phyloP scores from a whole-genome alignment of 2,888 invertebrate genomes.

The Epinotia nisella region DNA sequence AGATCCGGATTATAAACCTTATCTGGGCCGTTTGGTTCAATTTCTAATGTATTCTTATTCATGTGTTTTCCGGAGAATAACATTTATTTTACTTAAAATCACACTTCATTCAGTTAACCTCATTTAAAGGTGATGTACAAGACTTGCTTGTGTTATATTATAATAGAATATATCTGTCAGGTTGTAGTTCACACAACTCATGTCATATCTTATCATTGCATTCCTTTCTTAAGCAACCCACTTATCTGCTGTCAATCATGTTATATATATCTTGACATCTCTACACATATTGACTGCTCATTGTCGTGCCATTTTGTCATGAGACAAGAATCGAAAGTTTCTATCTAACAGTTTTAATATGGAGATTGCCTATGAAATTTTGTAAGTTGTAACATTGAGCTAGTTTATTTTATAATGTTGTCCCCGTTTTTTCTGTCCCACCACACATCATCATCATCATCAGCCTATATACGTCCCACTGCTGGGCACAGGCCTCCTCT shows the following conservation, averaged over 20 bases:
- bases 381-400: slow-evolving; percentile 27
- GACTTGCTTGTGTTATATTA: neutral
- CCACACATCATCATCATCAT: too few species aligned
- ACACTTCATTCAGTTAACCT: too few species aligned
- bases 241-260: slow-evolving; percentile 27
- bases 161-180: neutral
- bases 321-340: neutral
- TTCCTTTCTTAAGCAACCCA: slow-evolving; percentile 27
- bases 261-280: slow-evolving; percentile 30
- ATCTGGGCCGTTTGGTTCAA: too few species aligned
- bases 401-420: too few species aligned
- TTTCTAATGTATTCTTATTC: too few species aligned
- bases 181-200: neutral
- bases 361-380: slow-evolving; percentile 32
- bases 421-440: too few species aligned
- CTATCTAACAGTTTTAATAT: neutral
- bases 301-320: neutral
- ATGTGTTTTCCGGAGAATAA: too few species aligned
- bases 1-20: too few species aligned
- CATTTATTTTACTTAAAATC: too few species aligned
- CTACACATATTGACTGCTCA: slow-evolving; percentile 13
- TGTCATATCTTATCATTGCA: slow-evolving; percentile 27
- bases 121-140: neutral
- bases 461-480: too few species aligned
- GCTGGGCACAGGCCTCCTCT: too few species aligned